phyloP scores from a whole-genome alignment of 2,113 vertebrate genomes.

The Istiophorus platypterus region DNA sequence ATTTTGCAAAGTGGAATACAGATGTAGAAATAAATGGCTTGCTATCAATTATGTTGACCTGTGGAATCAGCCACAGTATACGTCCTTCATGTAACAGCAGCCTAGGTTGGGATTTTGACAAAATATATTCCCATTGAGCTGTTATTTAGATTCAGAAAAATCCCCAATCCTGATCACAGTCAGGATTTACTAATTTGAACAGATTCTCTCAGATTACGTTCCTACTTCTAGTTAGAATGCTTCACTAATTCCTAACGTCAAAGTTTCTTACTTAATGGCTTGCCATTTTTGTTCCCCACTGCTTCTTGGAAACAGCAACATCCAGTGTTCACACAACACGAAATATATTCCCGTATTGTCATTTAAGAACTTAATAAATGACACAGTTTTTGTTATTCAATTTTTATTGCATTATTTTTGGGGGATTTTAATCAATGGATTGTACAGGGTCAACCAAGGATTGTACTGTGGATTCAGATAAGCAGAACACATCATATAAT shows the following conservation, averaged over 20 bases:
- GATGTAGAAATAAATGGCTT: not conserved
- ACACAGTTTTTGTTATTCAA: not conserved
- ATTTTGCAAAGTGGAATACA: too few species aligned
- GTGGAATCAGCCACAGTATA: not conserved
- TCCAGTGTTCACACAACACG: not conserved
- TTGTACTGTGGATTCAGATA: not conserved
- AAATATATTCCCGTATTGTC: not conserved
- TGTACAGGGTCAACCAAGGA: not conserved
- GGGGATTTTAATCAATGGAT: not conserved
- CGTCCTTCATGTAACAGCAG: not conserved
- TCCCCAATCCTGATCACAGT: not conserved
- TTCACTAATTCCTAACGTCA: slow-evolving; percentile 6
- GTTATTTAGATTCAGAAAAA: not conserved
- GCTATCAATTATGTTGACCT: slow-evolving; percentile 3
- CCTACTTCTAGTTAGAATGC: slow-evolving; percentile 2
- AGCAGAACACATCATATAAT: not conserved
- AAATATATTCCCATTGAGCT: not conserved
- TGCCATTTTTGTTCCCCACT: not conserved
- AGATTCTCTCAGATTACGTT: not conserved
- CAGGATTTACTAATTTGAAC: not conserved
- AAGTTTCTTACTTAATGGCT: not conserved
- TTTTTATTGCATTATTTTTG: not conserved
- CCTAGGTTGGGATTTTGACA: slow-evolving; percentile 7
- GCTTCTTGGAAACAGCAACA: not conserved
- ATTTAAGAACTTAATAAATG: not conserved